Conservation (phyloP, 1,140 invertebrate species). For the Pentalonia nigronervosa region DNA sequence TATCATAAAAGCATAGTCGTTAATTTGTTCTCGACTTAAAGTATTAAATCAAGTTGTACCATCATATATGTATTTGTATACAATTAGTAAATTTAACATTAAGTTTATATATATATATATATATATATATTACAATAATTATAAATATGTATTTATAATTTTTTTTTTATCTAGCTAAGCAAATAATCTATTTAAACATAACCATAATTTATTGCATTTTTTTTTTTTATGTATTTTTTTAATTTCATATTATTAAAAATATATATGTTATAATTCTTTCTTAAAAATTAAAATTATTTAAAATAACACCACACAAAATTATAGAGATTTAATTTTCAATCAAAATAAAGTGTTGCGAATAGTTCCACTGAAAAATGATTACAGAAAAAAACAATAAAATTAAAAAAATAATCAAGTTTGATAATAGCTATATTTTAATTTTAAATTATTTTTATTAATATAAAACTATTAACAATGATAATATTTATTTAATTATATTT, state of each 20-base stretch:
- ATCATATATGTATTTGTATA: background rate
- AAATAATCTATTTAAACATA: background rate
- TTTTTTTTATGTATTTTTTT: too few species aligned
- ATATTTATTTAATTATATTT: too few species aligned
- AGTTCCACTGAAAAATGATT: too few species aligned
- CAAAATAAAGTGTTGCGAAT: background rate
- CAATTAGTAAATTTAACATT: background rate
- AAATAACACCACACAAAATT: background rate
- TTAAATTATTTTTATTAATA: too few species aligned
- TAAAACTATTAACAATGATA: background rate
- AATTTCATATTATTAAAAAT: too few species aligned
- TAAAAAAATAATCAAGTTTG: too few species aligned
- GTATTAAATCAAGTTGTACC: background rate
- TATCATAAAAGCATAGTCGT: background rate
- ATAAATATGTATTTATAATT: background rate
- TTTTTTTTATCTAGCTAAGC: background rate
- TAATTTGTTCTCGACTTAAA: background rate
- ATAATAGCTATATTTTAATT: background rate
- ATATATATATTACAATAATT: too few species aligned
- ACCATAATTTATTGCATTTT: too few species aligned
- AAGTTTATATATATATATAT: background rate
- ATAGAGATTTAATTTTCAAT: too few species aligned
- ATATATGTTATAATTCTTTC: background rate
- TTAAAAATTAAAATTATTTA: background rate
- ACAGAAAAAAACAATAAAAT: too few species aligned